phyloP scores from a whole-genome alignment of 1,140 invertebrate genomes.

The Drosophila miranda region DNA sequence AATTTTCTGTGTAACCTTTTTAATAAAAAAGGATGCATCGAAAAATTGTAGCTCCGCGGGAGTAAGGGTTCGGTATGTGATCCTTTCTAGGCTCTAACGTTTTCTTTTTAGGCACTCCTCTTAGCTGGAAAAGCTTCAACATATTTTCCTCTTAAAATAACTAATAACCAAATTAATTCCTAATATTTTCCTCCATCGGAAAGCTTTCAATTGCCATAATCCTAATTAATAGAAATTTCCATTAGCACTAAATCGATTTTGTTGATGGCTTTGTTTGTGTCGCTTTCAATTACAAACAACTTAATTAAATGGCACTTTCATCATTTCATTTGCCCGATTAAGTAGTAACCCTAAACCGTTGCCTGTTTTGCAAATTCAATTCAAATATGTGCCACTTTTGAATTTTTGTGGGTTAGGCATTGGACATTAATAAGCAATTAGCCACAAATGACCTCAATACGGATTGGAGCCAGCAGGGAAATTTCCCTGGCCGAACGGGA shows the following conservation, averaged over 20 bases:
- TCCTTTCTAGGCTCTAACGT: too few relatives aligned
- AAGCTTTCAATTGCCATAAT: not conserved
- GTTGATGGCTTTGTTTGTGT: not conserved
- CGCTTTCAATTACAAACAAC: conserved; percentile 4
- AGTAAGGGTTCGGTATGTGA: too few relatives aligned
- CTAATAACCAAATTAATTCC: too few relatives aligned
- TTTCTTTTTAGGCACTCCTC: too few relatives aligned
- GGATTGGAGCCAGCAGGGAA: conserved; percentile 12
- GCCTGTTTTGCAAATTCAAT: conserved; percentile 22
- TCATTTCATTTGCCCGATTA: conserved; percentile 1
- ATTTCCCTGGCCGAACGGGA: not conserved
- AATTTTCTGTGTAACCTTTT: too few relatives aligned
- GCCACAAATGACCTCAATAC: conserved; percentile 43
- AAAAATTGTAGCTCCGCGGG: too few relatives aligned
- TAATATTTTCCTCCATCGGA: too few relatives aligned
- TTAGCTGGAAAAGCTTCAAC: too few relatives aligned
- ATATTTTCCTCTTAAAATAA: too few relatives aligned
- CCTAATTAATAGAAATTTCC: conserved; percentile 1
- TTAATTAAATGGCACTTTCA: conserved; percentile 17
- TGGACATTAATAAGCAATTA: conserved; percentile 63
- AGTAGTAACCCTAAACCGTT: not conserved
- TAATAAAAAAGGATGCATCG: too few relatives aligned
- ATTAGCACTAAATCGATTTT: not conserved
- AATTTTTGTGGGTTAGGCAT: conserved; percentile 1
- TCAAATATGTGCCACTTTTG: conserved; percentile 19